Conservation (phyloP, 2,888 invertebrate genomes). For the Chloroclysta siterata region DNA sequence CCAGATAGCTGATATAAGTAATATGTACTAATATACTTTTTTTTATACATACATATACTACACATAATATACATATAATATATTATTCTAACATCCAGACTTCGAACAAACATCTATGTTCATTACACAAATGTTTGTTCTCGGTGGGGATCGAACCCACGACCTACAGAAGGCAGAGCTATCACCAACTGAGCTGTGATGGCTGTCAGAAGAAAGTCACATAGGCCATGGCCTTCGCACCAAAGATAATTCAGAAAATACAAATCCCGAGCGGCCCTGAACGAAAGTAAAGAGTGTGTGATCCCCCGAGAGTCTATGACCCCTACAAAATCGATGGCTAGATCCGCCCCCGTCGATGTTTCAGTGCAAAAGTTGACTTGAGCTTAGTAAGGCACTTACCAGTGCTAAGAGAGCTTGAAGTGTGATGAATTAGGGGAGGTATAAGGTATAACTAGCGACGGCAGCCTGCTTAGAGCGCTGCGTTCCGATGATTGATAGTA, state of each 20-base stretch:
- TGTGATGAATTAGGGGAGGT: conserved; percentile 76
- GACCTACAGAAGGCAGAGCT: too few relatives aligned
- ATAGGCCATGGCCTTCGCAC: background rate
- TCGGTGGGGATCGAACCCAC: too few relatives aligned
- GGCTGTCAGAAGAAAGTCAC: background rate
- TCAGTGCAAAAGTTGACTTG: conserved; percentile 32
- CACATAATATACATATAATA: too few relatives aligned
- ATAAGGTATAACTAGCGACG: conserved; percentile 50
- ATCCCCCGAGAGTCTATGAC: conserved; percentile 22
- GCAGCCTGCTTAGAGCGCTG: conserved; percentile 61
- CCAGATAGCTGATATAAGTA: too few relatives aligned
- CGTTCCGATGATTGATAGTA: conserved; percentile 76
- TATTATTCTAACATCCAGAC: too few relatives aligned
- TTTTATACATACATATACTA: too few relatives aligned
- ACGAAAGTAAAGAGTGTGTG: conserved; percentile 16
- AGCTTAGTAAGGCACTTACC: conserved; percentile 69
- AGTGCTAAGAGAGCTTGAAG: conserved; percentile 64
- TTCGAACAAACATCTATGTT: too few relatives aligned
- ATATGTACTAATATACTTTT: too few relatives aligned
- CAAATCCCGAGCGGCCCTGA: conserved; percentile 3
- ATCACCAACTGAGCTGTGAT: too few relatives aligned
- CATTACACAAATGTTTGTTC: too few relatives aligned
- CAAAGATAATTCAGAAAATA: conserved; percentile 8
- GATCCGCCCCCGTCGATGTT: conserved; percentile 29
- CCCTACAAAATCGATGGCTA: conserved; percentile 25